A percentile compares a stretch with the other conserved stretches of the same genome.
These are phyloP conservation scores for Sinonovacula constricta DNA, from an alignment of 1,140 invertebrate species.

Conservation along the genomic window DNA sequence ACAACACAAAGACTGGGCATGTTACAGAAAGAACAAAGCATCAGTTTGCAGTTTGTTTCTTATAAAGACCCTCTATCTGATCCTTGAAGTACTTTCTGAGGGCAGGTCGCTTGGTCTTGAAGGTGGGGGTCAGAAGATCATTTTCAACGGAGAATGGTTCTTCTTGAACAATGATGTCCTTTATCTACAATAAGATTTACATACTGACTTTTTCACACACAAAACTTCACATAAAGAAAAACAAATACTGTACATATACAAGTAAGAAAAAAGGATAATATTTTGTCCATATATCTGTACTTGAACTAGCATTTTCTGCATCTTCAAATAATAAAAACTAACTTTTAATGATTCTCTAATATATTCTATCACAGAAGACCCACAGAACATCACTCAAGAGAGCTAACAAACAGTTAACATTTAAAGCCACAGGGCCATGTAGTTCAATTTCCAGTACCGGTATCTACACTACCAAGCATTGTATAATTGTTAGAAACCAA, in stretches of 20 bases:
- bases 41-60: conserved; percentile 49
- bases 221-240: neutral
- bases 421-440: too few relatives aligned
- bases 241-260: neutral
- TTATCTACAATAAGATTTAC: conserved; percentile 84
- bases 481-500: neutral
- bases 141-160: conserved; percentile 98
- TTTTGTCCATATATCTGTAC: too few relatives aligned
- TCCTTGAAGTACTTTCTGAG: conserved; percentile 90
- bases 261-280: neutral
- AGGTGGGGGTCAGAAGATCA: conserved; percentile 95
- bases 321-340: too few relatives aligned
- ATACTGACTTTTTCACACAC: neutral
- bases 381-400: too few relatives aligned
- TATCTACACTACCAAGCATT: neutral
- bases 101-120: conserved; percentile 95
- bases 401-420: too few relatives aligned
- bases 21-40: too few relatives aligned
- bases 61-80: conserved; percentile 93
- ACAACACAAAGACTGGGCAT: too few relatives aligned
- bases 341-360: too few relatives aligned
- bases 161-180: conserved; percentile 95
- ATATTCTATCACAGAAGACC: too few relatives aligned
- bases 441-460: too few relatives aligned
- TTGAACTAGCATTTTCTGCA: neutral